Evolutionary conservation across 2,797 vertebrate genomes (phyloP).

Genomic region (Coregonus ussuriensis): DNA sequence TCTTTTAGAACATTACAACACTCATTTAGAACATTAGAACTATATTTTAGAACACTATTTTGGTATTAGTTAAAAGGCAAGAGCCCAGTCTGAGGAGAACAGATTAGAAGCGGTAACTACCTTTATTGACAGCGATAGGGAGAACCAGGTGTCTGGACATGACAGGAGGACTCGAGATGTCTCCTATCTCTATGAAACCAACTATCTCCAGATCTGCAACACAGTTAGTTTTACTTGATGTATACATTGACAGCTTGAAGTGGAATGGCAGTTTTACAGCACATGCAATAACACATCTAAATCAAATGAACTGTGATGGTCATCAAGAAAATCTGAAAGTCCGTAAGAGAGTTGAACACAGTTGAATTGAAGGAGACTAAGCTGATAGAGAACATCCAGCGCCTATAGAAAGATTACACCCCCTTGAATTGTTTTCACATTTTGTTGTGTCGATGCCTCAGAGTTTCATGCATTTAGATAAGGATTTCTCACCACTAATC

Average conservation of each 20-base stretch:
- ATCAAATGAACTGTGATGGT: neutral
- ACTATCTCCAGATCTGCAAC: constrained; percentile 92
- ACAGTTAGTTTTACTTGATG: neutral
- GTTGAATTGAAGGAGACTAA: neutral
- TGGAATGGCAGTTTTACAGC: neutral
- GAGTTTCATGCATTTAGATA: too few species aligned
- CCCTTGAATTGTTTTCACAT: neutral
- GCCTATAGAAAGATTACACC: too few species aligned
- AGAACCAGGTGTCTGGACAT: constrained; percentile 94
- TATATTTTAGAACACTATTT: too few species aligned
- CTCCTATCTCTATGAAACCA: constrained; percentile 97
- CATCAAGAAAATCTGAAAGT: neutral
- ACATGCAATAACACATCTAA: neutral
- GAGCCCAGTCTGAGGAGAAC: neutral
- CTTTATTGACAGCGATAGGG: constrained; percentile 96
- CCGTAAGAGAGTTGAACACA: neutral
- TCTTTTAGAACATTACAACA: neutral
- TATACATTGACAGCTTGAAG: too few species aligned
- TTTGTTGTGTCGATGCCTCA: too few species aligned
- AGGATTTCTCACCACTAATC: too few species aligned
- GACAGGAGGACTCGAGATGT: constrained; percentile 97
- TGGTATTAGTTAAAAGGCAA: neutral
- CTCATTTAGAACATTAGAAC: too few species aligned
- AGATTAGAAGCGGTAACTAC: constrained; percentile 59
- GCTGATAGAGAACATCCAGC: neutral